A percentile compares a stretch with the other conserved stretches of the same genome.
Conservation (phyloP, 2,888 invertebrate species). For the Cactoblastis cactorum region DNA sequence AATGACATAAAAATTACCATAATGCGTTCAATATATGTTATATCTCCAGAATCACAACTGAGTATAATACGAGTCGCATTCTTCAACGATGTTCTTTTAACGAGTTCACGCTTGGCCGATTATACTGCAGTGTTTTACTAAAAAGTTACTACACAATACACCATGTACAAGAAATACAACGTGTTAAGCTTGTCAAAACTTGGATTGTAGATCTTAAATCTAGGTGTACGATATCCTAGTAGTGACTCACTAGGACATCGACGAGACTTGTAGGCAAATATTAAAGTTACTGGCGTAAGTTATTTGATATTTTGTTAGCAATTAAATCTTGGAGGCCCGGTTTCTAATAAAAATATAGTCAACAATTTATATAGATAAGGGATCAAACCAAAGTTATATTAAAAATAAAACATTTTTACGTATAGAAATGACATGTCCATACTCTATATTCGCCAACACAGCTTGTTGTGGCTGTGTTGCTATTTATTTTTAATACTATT, state of each 20-base stretch:
- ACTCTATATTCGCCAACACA: background rate
- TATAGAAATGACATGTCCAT: too few species aligned
- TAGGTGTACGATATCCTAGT: too few species aligned
- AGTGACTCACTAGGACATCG: too few species aligned
- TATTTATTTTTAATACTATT: slow-evolving; percentile 7
- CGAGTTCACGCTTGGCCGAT: slow-evolving; percentile 46
- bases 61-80: slow-evolving; percentile 31
- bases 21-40: slow-evolving; percentile 33
- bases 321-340: too few species aligned
- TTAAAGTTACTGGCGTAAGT: too few species aligned
- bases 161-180: background rate
- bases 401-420: too few species aligned
- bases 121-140: slow-evolving; percentile 42
- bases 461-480: background rate
- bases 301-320: too few species aligned
- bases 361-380: too few species aligned
- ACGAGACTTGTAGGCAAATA: too few species aligned
- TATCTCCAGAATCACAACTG: slow-evolving; percentile 31
- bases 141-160: slow-evolving; percentile 29
- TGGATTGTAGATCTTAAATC: background rate
- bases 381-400: too few species aligned
- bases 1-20: slow-evolving; percentile 22
- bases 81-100: slow-evolving; percentile 43
- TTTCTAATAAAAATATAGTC: too few species aligned
- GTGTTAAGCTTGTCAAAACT: background rate